Percentiles rank a stretch among this genome's conserved stretches.
Evolutionary conservation across 2,113 vertebrate species (phyloP).

Genomic region (Marmota monax): DNA sequence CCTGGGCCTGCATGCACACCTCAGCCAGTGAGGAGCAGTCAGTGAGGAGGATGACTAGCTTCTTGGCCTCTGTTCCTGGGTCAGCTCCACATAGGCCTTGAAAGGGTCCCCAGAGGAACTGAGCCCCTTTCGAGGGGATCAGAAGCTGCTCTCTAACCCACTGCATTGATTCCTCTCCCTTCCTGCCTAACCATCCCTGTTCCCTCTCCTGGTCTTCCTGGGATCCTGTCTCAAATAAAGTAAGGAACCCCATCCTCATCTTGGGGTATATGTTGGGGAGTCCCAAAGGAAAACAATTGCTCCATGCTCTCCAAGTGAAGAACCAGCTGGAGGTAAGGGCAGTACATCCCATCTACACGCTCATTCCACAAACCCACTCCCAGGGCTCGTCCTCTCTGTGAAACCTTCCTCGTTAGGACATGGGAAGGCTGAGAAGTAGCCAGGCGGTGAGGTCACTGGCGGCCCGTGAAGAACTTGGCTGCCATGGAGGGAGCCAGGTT

Average conservation of each 20-base stretch:
- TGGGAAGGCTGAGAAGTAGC: not conserved
- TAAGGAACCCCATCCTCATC: not conserved
- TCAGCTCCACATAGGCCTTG: not conserved
- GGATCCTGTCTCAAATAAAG: not conserved
- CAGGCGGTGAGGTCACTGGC: too few species aligned
- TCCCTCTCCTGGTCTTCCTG: not conserved
- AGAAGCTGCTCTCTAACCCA: not conserved
- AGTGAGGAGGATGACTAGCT: not conserved
- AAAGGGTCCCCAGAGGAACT: not conserved
- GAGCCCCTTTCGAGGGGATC: not conserved
- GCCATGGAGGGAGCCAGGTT: not conserved
- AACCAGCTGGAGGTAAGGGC: not conserved
- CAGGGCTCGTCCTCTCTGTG: not conserved
- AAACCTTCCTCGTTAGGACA: accelerated
- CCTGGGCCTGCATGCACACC: not conserved
- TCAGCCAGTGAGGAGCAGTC: not conserved
- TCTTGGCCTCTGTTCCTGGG: not conserved
- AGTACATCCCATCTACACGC: not conserved
- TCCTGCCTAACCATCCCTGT: not conserved
- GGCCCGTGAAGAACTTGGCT: not conserved
- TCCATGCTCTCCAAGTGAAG: not conserved
- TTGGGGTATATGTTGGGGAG: not conserved
- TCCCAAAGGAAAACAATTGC: not conserved
- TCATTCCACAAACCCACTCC: not conserved
- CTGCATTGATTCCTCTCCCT: not conserved